Evolutionary conservation across 2,888 invertebrate genomes (phyloP).

Genomic region (Cinara cedri): DNA sequence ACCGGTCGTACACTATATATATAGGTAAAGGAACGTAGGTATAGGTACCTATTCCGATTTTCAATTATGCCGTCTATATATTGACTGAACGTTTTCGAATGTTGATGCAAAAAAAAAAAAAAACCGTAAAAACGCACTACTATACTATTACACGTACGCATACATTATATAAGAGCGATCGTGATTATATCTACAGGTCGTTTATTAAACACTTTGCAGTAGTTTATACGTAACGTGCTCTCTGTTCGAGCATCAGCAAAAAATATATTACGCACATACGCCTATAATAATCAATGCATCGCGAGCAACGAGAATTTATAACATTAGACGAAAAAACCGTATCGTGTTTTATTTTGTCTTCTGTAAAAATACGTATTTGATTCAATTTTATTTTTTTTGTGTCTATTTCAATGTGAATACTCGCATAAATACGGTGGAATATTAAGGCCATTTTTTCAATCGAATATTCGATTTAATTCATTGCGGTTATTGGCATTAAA

Average conservation of each 20-base stretch:
- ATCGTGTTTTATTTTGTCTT: background rate
- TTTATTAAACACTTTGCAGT: constrained; percentile 39
- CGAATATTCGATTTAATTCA: too few species aligned
- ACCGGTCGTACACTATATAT: background rate
- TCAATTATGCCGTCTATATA: constrained; percentile 34
- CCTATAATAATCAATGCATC: too few species aligned
- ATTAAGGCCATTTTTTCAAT: too few species aligned
- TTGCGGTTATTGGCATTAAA: too few species aligned
- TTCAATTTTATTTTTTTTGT: background rate
- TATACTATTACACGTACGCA: background rate
- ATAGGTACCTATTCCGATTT: constrained; percentile 18
- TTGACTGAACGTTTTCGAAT: constrained; percentile 9
- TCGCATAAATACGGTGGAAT: too few species aligned
- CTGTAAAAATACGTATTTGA: background rate
- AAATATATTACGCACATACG: background rate
- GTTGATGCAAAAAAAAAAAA: background rate
- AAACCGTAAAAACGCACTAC: background rate
- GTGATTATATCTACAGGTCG: constrained; percentile 35
- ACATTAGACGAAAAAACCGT: background rate
- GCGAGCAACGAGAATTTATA: background rate
- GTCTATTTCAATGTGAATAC: background rate
- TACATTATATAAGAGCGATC: constrained; percentile 10
- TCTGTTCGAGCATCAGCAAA: background rate
- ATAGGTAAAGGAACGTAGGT: too few species aligned
- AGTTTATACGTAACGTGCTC: background rate